Conservation (phyloP, 1,140 invertebrate genomes). For the Listronotus bonariensis region DNA sequence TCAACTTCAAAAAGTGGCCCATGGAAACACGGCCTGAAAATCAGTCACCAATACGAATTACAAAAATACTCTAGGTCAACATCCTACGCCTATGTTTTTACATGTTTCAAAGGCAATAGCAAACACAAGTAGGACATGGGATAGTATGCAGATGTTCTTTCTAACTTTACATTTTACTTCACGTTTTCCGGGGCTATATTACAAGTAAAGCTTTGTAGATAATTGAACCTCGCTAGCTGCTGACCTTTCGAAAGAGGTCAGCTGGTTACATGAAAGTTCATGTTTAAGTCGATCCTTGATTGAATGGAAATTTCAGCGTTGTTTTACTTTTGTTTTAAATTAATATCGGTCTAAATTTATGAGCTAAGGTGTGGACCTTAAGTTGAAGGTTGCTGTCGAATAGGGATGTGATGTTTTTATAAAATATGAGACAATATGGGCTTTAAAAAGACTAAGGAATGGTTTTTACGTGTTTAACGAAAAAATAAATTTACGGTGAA, state of each 20-base stretch:
- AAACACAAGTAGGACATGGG: constrained; percentile 5
- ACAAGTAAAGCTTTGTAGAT: not conserved
- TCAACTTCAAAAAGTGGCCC: no score
- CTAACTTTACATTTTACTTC: not conserved
- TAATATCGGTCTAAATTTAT: not conserved
- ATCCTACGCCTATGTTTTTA: not conserved
- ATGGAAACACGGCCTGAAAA: no score
- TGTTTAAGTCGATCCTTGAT: constrained; percentile 3
- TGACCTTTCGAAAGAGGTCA: constrained; percentile 2
- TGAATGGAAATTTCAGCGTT: constrained; percentile 1
- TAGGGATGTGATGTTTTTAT: no score
- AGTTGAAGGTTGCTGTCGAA: no score
- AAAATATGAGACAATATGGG: no score
- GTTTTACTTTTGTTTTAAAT: constrained; percentile 1
- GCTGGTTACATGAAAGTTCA: constrained; percentile 3
- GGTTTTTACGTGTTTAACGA: no score
- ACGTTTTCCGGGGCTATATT: constrained; percentile 1
- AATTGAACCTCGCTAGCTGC: constrained; percentile 1
- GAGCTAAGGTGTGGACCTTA: no score
- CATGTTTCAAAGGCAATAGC: constrained; percentile 4
- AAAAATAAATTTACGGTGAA: no score
- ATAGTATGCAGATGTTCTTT: constrained; percentile 12
- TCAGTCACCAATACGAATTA: no score
- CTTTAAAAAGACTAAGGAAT: no score
- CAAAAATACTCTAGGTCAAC: no score